Conservation (phyloP, 2,888 invertebrate genomes). For the Cryptops parisi region DNA sequence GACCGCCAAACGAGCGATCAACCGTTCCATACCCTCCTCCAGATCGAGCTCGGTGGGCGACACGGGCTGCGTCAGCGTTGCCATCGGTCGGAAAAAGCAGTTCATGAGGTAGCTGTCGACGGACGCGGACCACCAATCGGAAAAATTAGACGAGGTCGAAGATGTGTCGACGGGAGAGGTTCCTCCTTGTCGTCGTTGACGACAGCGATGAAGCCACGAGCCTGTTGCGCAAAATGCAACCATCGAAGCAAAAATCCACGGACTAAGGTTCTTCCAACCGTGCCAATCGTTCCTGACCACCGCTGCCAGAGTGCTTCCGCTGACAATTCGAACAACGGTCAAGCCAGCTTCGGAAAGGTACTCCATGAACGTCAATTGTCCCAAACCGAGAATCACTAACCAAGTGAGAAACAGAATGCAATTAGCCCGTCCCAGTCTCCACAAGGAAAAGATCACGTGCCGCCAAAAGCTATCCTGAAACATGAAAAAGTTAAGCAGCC, state of each 20-base stretch:
- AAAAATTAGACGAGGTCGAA: background rate
- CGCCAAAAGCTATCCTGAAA: slow-evolving; percentile 30
- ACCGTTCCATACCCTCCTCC: slow-evolving; percentile 31
- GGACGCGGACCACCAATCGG: slow-evolving; percentile 33
- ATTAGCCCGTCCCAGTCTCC: slow-evolving; percentile 35
- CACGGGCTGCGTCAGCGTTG: slow-evolving; percentile 23
- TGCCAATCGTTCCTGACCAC: slow-evolving; percentile 25
- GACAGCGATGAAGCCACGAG: slow-evolving; percentile 1
- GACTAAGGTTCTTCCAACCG: slow-evolving; percentile 22
- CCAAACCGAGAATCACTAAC: slow-evolving; percentile 34
- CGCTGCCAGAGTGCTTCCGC: slow-evolving; percentile 27
- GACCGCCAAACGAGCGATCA: slow-evolving; percentile 33
- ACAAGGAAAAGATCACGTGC: slow-evolving; percentile 27
- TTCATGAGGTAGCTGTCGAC: slow-evolving; percentile 27
- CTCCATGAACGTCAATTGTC: slow-evolving; percentile 31
- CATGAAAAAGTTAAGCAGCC: slow-evolving; percentile 33
- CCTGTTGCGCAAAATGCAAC: background rate
- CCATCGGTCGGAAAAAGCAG: slow-evolving; percentile 29
- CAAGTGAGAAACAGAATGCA: slow-evolving; percentile 33
- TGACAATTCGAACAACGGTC: slow-evolving; percentile 27
- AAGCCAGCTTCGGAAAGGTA: slow-evolving; percentile 27
- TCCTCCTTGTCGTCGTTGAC: background rate
- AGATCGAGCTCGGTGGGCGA: slow-evolving; percentile 27
- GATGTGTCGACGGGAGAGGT: background rate
- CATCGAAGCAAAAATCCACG: slow-evolving; percentile 18